Conservation (phyloP, 1,140 invertebrate species). For the Drosophila sp. region DNA sequence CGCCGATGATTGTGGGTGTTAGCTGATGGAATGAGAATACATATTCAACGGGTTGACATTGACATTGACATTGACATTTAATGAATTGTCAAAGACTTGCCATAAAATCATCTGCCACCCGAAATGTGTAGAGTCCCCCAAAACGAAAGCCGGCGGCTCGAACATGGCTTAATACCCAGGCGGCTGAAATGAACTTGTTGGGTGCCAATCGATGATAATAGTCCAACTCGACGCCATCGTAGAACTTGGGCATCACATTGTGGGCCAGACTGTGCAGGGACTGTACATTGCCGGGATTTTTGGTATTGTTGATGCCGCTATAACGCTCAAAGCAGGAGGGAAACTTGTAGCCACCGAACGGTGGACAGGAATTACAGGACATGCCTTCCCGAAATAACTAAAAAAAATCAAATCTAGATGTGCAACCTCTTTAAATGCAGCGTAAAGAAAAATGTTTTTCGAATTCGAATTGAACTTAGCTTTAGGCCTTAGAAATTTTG, state of each 20-base stretch:
- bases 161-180: constrained; percentile 76
- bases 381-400: constrained; percentile 26
- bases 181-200: constrained; percentile 69
- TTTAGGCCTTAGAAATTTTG: constrained; percentile 28
- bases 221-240: constrained; percentile 75
- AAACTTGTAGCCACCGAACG: constrained; percentile 43
- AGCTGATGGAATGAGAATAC: constrained; percentile 46
- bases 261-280: constrained; percentile 69
- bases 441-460: constrained; percentile 9
- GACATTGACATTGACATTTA: neutral
- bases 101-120: constrained; percentile 66
- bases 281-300: constrained; percentile 79
- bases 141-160: constrained; percentile 74
- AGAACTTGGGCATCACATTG: constrained; percentile 79
- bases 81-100: constrained; percentile 39
- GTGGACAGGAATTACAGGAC: constrained; percentile 65
- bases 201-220: constrained; percentile 71
- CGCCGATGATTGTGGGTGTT: constrained; percentile 76
- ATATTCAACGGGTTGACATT: neutral
- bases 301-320: constrained; percentile 46
- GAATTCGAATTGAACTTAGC: constrained; percentile 9
- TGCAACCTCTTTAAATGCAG: neutral
- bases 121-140: constrained; percentile 77
- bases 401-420: constrained; percentile 15
- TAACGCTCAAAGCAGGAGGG: constrained; percentile 67